Evolutionary conservation across 2,113 vertebrate genomes (phyloP).

Genomic region (Narcine bancroftii): DNA sequence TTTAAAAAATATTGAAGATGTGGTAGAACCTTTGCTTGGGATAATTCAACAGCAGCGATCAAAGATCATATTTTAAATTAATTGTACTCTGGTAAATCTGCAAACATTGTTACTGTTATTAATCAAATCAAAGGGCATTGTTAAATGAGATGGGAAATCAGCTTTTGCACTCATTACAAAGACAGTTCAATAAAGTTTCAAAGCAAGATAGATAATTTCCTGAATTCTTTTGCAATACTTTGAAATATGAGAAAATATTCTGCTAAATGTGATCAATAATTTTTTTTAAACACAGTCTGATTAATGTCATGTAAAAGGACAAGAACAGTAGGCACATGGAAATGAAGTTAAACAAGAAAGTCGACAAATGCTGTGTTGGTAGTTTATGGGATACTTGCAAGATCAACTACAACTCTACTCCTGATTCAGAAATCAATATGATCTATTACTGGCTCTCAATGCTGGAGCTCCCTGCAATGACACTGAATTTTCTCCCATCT

Average conservation of each 20-base stretch:
- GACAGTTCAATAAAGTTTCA: neutral
- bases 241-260: neutral
- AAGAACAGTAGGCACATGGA: no score
- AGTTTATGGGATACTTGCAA: no score
- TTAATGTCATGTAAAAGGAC: neutral
- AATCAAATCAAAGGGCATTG: neutral
- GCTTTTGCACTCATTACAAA: neutral
- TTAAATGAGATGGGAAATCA: neutral
- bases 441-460: no score
- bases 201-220: neutral
- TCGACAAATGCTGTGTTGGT: no score
- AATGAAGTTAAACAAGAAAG: no score
- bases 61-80: neutral
- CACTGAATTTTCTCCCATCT: no score
- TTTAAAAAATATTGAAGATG: neutral
- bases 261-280: neutral
- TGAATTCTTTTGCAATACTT: neutral
- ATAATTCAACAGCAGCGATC: neutral
- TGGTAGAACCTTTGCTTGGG: neutral
- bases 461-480: no score
- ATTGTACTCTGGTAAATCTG: neutral
- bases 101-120: neutral
- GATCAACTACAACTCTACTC: no score
- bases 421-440: no score
- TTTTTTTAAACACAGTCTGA: neutral